Base-by-base conservation (phyloP, 2,797 vertebrate species). In the Uromys caudimaculatus region DNA sequence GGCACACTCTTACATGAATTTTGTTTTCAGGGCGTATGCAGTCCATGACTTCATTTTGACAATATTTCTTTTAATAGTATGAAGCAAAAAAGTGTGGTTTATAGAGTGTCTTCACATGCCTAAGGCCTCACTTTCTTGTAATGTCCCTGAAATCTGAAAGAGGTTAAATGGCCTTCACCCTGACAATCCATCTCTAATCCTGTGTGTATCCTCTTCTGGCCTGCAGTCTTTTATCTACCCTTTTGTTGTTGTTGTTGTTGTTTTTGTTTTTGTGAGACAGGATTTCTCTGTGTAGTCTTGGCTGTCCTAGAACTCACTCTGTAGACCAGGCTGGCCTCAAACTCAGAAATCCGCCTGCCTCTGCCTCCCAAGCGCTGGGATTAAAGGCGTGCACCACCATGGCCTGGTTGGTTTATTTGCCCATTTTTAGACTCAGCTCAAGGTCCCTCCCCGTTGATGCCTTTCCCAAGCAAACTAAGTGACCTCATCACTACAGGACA, bases 21-120 rank as follows among this genome's bases (percentile, higher is more conserved):
- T 96, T 94, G n/a, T 85, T 95, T 95, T 76, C 90, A 93, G 95
- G 81, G 35, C 44, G 35, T 23, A 83, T 0, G 1, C 24, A 41
- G n/a, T 54, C 10, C 62, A 67, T 6, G 35, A 21, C 62, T 76
- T 76, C 23, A 79, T 60, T 91, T 60, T 79, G 71, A 54, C 14
- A 82, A 12, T 6, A 24, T 56, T 88, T 14, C 3, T 71, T 83
- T 89, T 69, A 86, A 41, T 52, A 54, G 38, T 83, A 19, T 47
- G 19, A 35, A 41, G 62, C 32, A 21, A 10, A n/a, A 85, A 83
- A 5, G 60, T 58, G 69, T 67, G 50, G 21, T 19, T 88, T 94
- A 54, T 32, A 9, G 86, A 90, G 27, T 27, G 8, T 32, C 90
- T 93, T 92, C 79, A 23, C n/a, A 13, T 90, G 21, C 11, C 23